Percentiles rank a stretch among this genome's conserved stretches.
Evolutionary conservation across 2,797 vertebrate species (phyloP).

Genomic region (Crocodylus rhombifer): DNA sequence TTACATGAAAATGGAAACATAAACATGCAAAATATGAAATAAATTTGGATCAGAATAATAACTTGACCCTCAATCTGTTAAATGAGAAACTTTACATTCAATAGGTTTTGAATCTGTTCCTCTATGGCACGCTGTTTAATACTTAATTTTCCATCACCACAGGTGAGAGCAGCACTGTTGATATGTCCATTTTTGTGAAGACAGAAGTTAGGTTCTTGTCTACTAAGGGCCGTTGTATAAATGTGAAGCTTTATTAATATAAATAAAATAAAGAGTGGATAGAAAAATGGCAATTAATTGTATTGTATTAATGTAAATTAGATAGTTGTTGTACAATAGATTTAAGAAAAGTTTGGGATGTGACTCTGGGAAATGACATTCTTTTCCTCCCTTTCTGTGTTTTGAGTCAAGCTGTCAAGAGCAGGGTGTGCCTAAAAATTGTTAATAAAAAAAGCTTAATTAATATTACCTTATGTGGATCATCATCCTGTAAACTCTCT

Average conservation of each 20-base stretch:
- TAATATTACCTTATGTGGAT: background rate
- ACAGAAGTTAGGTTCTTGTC: too few species aligned
- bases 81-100: background rate
- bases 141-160: background rate
- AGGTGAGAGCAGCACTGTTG: background rate
- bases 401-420: background rate
- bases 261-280: background rate
- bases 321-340: background rate
- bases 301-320: background rate
- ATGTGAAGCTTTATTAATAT: background rate
- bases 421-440: background rate
- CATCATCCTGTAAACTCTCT: slow-evolving; percentile 14
- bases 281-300: background rate
- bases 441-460: background rate
- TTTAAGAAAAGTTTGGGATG: background rate
- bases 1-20: background rate
- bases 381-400: background rate
- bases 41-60: background rate
- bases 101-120: background rate
- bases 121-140: background rate
- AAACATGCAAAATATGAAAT: background rate
- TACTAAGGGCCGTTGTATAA: background rate
- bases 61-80: background rate
- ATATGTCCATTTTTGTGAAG: background rate
- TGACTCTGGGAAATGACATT: too few species aligned